Conservation (phyloP, 2,113 vertebrate genomes). For the Protobothrops flavoviridis region DNA sequence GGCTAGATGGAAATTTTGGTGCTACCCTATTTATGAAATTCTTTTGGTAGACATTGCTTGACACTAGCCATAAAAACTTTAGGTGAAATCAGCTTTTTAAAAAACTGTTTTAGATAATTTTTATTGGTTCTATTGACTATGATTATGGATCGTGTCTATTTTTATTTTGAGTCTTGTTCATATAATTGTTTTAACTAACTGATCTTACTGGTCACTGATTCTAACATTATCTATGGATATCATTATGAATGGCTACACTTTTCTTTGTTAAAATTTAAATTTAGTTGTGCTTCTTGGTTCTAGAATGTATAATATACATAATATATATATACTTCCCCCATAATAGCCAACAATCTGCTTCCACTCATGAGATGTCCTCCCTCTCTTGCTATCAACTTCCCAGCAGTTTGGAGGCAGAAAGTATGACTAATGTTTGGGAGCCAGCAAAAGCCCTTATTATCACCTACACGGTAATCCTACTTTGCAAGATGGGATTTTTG, state of each 20-base stretch:
- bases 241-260: background rate
- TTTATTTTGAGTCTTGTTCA: background rate
- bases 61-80: background rate
- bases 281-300: background rate
- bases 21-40: background rate
- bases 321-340: background rate
- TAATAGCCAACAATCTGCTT: background rate
- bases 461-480: slow-evolving; percentile 15
- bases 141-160: background rate
- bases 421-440: slow-evolving; percentile 29
- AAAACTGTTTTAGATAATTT: background rate
- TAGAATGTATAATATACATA: background rate
- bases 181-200: background rate
- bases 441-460: slow-evolving; percentile 39
- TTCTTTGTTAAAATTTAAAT: background rate
- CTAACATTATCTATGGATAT: background rate
- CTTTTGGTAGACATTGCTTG: background rate
- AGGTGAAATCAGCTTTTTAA: background rate
- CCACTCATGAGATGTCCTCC: background rate
- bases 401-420: background rate
- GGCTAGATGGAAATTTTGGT: background rate
- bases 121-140: background rate
- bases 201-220: background rate
- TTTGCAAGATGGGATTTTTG: slow-evolving; percentile 4
- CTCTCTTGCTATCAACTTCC: slow-evolving; percentile 34